Percentiles rank a stretch among this genome's conserved stretches.
Evolutionary conservation across 2,797 vertebrate genomes (phyloP).

Genomic region (Silurus lanzhouensis): DNA sequence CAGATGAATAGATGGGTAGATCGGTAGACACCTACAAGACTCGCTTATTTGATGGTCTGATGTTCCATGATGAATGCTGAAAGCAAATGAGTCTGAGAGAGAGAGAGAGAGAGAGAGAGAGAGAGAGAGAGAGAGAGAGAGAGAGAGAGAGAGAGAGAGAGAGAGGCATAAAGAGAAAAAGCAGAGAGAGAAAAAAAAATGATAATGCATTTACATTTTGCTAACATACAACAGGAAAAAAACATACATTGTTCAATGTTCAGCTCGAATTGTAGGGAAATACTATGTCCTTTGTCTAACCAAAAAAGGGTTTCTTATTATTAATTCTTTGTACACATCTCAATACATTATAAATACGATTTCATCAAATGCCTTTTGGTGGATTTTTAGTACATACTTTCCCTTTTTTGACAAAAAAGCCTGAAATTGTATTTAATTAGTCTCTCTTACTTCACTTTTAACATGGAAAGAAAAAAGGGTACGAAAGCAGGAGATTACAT

Average conservation of each 20-base stretch:
- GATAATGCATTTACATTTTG: conserved; percentile 31
- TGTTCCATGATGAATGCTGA: conserved; percentile 57
- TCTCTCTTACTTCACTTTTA: background rate
- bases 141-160: conserved; percentile 27
- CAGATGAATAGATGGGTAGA: conserved; percentile 9
- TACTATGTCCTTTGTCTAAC: background rate
- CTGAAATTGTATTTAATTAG: background rate
- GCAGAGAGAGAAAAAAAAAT: background rate
- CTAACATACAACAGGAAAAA: conserved; percentile 22
- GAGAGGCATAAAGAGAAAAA: no score
- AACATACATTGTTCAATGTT: background rate
- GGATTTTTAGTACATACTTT: background rate
- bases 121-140: conserved; percentile 32
- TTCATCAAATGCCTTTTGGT: background rate
- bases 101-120: conserved; percentile 28
- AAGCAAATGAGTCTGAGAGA: conserved; percentile 58
- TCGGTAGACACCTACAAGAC: conserved; percentile 46
- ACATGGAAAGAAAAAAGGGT: background rate
- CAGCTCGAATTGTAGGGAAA: background rate
- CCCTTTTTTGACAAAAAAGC: background rate
- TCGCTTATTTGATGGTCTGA: conserved; percentile 55
- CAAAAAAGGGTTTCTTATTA: background rate
- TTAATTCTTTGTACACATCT: background rate
- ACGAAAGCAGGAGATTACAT: background rate
- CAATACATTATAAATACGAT: background rate